Conservation (phyloP, 1,140 invertebrate genomes). For the Procambarus virginalis region DNA sequence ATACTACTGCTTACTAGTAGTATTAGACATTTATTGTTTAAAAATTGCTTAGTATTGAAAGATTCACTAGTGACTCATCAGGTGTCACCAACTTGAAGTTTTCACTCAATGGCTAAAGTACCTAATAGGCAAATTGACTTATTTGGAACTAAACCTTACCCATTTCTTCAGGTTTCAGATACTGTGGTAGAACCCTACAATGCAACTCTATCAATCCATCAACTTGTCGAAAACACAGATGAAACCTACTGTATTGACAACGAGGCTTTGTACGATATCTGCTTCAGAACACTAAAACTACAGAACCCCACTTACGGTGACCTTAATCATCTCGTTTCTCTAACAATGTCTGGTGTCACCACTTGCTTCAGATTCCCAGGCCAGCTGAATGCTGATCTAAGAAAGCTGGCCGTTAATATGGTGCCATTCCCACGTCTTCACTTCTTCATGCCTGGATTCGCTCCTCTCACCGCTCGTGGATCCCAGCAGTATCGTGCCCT, state of each 20-base stretch:
- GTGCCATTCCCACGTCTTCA: slow-evolving; percentile 63
- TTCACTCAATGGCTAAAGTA: no score
- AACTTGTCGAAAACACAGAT: slow-evolving; percentile 60
- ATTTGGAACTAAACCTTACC: no score
- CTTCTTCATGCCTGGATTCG: slow-evolving; percentile 64
- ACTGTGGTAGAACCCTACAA: slow-evolving; percentile 64
- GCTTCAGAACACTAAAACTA: slow-evolving; percentile 58
- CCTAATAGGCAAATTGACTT: no score
- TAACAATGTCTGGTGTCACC: slow-evolving; percentile 63
- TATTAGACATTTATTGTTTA: no score
- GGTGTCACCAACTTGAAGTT: no score
- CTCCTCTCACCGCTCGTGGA: slow-evolving; percentile 55
- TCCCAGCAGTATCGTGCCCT: slow-evolving; percentile 62
- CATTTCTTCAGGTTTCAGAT: slow-evolving; percentile 43
- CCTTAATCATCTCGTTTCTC: slow-evolving; percentile 60
- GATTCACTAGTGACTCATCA: no score
- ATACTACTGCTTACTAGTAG: no score
- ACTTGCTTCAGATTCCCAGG: slow-evolving; percentile 63
- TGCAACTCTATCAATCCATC: slow-evolving; percentile 58
- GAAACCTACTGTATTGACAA: slow-evolving; percentile 63
- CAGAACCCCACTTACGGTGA: slow-evolving; percentile 60
- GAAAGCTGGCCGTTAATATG: slow-evolving; percentile 61
- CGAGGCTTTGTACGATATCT: slow-evolving; percentile 58
- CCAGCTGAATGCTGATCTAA: slow-evolving; percentile 56
- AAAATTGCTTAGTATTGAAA: no score